Conservation (phyloP, 2,888 invertebrate genomes). For the Thera britannica region DNA sequence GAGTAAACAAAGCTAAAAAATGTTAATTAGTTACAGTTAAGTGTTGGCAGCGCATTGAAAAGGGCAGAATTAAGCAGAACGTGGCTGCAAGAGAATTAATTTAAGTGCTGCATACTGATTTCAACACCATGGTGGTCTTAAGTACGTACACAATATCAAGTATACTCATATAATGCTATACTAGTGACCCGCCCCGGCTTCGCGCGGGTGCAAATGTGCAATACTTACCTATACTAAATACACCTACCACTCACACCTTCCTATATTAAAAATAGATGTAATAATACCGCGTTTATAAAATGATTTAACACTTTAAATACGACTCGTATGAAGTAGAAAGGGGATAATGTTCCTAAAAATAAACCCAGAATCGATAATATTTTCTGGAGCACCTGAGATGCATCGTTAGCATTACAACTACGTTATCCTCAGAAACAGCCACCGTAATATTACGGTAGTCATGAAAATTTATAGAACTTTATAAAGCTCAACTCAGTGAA, state of each 20-base stretch:
- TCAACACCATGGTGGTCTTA: slow-evolving; percentile 34
- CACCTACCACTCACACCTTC: too few relatives aligned
- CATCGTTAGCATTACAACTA: slow-evolving; percentile 29
- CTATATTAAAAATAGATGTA: too few relatives aligned
- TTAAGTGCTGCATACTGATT: slow-evolving; percentile 32
- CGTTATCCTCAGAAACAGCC: background rate
- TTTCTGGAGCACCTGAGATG: slow-evolving; percentile 22
- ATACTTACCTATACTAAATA: too few relatives aligned
- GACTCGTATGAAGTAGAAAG: background rate
- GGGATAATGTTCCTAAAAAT: slow-evolving; percentile 24
- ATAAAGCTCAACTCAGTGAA: too few relatives aligned
- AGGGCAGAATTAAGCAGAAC: slow-evolving; percentile 29
- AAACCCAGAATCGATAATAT: slow-evolving; percentile 24
- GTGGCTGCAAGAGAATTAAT: slow-evolving; percentile 31
- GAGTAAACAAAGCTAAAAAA: slow-evolving; percentile 15
- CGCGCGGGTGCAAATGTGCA: too few relatives aligned
- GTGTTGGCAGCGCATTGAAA: slow-evolving; percentile 22
- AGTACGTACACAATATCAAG: too few relatives aligned
- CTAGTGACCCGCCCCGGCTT: too few relatives aligned
- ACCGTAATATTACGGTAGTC: background rate
- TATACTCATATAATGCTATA: too few relatives aligned
- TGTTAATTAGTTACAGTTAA: slow-evolving; percentile 2
- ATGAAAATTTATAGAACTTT: too few relatives aligned
- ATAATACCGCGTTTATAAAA: too few relatives aligned
- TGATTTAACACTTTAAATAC: too few relatives aligned